A percentile compares a stretch with the other conserved stretches of the same genome.
phyloP scores from a whole-genome alignment of 2,797 vertebrate species.

The Enteromius fasciolatus region DNA sequence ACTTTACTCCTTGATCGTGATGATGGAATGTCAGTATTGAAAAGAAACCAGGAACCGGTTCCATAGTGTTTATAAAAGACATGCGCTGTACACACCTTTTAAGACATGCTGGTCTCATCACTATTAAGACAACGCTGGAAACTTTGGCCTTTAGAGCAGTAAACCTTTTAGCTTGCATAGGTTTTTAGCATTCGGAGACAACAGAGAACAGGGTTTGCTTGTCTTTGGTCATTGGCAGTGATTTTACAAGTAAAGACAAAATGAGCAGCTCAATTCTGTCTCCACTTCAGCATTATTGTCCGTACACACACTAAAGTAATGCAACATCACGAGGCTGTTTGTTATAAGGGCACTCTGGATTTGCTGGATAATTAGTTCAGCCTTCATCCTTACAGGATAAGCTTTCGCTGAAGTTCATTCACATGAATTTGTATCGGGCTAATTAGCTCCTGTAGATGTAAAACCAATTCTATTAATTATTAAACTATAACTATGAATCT shows the following conservation, averaged over 20 bases:
- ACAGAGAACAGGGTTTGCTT: neutral
- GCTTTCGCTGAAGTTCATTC: no score
- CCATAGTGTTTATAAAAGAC: slow-evolving; percentile 20
- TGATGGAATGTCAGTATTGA: neutral
- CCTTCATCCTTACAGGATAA: neutral
- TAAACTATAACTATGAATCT: neutral
- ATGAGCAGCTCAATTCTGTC: neutral
- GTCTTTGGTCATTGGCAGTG: slow-evolving; percentile 27
- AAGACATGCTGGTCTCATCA: slow-evolving; percentile 18
- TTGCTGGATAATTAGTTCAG: neutral
- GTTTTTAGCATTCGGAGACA: neutral
- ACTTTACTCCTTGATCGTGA: neutral
- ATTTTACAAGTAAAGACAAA: slow-evolving; percentile 4
- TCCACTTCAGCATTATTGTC: neutral
- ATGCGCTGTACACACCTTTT: neutral
- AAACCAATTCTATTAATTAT: slow-evolving; percentile 13
- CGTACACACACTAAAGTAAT: neutral
- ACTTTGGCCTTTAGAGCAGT: slow-evolving; percentile 19
- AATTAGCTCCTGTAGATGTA: neutral
- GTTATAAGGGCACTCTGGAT: neutral
- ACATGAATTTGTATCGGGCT: neutral
- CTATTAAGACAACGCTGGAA: neutral
- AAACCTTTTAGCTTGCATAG: slow-evolving; percentile 11
- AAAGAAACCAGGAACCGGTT: neutral
- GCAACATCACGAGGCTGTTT: neutral